Base-by-base conservation (phyloP, 2,888 invertebrate genomes). In the Lycophotia porphyrea region DNA sequence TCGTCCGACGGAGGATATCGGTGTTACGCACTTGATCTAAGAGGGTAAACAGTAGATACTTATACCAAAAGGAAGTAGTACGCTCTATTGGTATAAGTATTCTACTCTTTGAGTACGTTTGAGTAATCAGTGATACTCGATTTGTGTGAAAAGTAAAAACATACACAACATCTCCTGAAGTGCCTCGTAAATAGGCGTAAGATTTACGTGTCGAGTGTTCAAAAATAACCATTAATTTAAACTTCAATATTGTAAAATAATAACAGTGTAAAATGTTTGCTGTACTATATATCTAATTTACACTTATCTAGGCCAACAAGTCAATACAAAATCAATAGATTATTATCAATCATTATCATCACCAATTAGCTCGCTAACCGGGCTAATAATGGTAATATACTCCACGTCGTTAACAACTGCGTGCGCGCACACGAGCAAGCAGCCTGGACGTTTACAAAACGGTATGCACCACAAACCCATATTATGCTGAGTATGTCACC, bases 381-480 rank as follows among this genome's bases (percentile, higher is more conserved):
- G 15, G 47, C 24, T 47, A 47, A 71, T 47, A 27, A 71, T 36
- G 24, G 27, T 18, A 47, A 24, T 44, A n/a, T 44, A 36, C 34
- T 27, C 36, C 44, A 31, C 36, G 63, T 47, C 39, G 15, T 18
- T 27, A 27, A 49, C 27, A 31, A 8, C 34, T 60, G 68, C 68
- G 63, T 44, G 49, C 21, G 31, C 63, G 31, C 44, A 21, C 31
- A 15, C 63, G 18, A 18, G 47, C 27, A 58, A 60, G 13, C 64
- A 5, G 7, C 61, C 36, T 71, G 61, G 31, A 31, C 67, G 44
- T 78, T 69, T 52, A 60, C 82, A 84, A 84, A 84, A 84, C 81
- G 84, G 81, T 84, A 63, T 74, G 74, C 81, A 68, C 84, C 81
- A 74, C 71, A 80, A 84, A 81, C 84, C 67, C 60, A 81, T 84